These are phyloP conservation scores for Sarcophaga peregrina DNA, from an alignment of 1,140 invertebrate species.

Conservation along the genomic window DNA sequence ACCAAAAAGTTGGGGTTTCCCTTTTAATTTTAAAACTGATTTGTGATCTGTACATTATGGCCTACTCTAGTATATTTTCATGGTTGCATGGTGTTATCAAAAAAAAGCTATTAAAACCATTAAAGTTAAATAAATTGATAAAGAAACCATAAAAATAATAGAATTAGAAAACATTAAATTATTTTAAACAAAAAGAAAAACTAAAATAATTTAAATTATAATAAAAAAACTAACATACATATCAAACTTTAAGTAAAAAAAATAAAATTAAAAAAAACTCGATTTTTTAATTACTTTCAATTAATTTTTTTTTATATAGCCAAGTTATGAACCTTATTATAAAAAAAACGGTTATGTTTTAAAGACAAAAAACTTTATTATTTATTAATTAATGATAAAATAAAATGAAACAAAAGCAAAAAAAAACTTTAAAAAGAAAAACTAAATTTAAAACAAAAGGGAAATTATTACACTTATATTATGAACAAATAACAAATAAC, in stretches of 20 bases:
- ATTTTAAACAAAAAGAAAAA: background rate
- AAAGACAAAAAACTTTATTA: background rate
- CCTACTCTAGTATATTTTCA: too few relatives aligned
- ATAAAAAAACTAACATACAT: slow-evolving; percentile 45
- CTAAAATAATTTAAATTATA: slow-evolving; percentile 29
- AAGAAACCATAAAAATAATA: too few relatives aligned
- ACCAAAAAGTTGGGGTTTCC: too few relatives aligned
- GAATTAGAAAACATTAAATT: too few relatives aligned
- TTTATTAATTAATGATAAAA: background rate
- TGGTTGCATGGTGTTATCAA: too few relatives aligned
- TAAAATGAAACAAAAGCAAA: background rate
- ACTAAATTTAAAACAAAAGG: slow-evolving; percentile 53
- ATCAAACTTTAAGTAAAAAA: slow-evolving; percentile 43
- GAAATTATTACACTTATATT: slow-evolving; percentile 59
- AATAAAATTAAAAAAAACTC: slow-evolving; percentile 9
- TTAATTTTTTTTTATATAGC: slow-evolving; percentile 7
- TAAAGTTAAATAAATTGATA: too few relatives aligned
- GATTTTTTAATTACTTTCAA: slow-evolving; percentile 34
- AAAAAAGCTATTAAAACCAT: too few relatives aligned
- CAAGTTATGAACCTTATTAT: background rate
- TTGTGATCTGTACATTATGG: too few relatives aligned
- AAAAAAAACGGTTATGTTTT: background rate
- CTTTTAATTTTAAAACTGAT: too few relatives aligned
- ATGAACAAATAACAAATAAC: too few relatives aligned
- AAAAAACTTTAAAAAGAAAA: slow-evolving; percentile 5